Evolutionary conservation across 2,797 vertebrate species (phyloP).

Genomic region (Anableps anableps): DNA sequence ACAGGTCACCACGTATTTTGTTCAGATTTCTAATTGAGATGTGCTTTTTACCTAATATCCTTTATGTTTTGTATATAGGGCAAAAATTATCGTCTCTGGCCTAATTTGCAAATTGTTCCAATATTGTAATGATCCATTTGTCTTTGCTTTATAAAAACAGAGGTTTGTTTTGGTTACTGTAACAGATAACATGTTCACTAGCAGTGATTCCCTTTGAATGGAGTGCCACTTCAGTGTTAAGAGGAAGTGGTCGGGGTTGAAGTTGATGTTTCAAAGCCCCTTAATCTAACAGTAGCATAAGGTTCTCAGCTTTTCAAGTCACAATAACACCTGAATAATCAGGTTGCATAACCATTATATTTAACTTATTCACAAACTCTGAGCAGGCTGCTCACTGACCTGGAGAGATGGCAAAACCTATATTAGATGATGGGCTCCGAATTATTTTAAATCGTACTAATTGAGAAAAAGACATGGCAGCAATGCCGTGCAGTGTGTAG

Average conservation of each 20-base stretch:
- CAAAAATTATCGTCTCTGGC: neutral
- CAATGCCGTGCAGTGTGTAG: neutral
- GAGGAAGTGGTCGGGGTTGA: neutral
- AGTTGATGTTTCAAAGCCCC: neutral
- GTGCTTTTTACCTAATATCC: neutral
- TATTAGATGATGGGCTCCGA: neutral
- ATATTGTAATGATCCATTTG: neutral
- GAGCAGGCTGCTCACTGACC: neutral
- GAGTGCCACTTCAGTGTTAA: neutral
- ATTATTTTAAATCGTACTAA: slow-evolving; percentile 4
- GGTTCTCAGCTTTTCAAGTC: neutral
- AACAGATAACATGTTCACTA: neutral
- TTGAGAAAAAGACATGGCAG: neutral
- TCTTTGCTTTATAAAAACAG: neutral
- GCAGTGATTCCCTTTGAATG: neutral
- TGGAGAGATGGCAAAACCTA: neutral
- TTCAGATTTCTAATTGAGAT: neutral
- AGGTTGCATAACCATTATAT: slow-evolving; percentile 7
- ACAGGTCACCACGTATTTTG: neutral
- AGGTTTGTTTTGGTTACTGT: neutral
- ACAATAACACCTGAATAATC: slow-evolving; percentile 10
- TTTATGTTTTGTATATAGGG: neutral
- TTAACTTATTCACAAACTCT: neutral
- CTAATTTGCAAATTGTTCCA: neutral
- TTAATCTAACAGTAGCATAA: neutral